phyloP scores from a whole-genome alignment of 2,888 invertebrate genomes.

The Cordilura impudica region DNA sequence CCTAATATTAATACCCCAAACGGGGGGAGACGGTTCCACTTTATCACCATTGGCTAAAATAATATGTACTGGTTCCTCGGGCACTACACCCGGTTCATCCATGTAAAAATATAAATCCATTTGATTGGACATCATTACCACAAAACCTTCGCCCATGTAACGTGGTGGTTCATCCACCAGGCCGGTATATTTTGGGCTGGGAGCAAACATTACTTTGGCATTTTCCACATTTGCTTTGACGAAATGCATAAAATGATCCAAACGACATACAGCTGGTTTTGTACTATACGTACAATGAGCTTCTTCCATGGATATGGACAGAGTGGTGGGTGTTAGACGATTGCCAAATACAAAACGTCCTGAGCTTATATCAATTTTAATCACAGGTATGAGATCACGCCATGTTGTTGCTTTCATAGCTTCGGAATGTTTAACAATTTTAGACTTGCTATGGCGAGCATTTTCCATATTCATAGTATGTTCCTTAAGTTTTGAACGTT shows the following conservation, averaged over 20 bases:
- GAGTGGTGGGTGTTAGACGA: slow-evolving; percentile 93
- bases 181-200: slow-evolving; percentile 95
- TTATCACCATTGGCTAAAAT: slow-evolving; percentile 95
- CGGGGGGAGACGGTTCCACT: slow-evolving; percentile 94
- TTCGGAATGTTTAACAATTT: slow-evolving; percentile 82
- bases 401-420: slow-evolving; percentile 93
- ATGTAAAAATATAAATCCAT: slow-evolving; percentile 97
- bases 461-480: slow-evolving; percentile 82
- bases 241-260: slow-evolving; percentile 97
- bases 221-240: slow-evolving; percentile 96
- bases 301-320: slow-evolving; percentile 95
- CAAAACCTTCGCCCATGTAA: slow-evolving; percentile 99
- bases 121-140: slow-evolving; percentile 95
- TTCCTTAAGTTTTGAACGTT: slow-evolving; percentile 80
- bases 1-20: slow-evolving; percentile 97
- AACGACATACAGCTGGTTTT: slow-evolving; percentile 93
- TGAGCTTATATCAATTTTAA: slow-evolving; percentile 94
- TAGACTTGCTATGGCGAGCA: slow-evolving; percentile 79
- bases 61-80: slow-evolving; percentile 92
- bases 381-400: slow-evolving; percentile 97
- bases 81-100: slow-evolving; percentile 95
- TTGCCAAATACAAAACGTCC: slow-evolving; percentile 97
- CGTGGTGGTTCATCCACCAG: slow-evolving; percentile 96
- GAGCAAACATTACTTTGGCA: slow-evolving; percentile 96
- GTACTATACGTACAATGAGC: slow-evolving; percentile 96